Evolutionary conservation across 2,888 invertebrate genomes (phyloP).

Genomic region (Nymphalis urticae): DNA sequence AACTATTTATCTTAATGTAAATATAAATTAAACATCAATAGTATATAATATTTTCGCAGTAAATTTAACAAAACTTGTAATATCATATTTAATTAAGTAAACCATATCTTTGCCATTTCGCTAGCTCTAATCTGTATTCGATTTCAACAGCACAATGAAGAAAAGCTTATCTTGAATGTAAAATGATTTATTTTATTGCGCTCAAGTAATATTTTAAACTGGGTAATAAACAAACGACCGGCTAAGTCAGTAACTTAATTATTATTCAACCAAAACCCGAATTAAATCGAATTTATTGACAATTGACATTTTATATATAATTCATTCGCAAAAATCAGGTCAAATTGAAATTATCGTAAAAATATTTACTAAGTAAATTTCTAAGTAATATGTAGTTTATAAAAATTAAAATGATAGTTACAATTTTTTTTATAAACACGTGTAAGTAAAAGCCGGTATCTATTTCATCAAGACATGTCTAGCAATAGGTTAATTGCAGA

Average conservation of each 20-base stretch:
- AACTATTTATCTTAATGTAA: not conserved
- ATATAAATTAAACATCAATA: conserved; percentile 3
- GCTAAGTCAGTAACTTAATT: conserved; percentile 62
- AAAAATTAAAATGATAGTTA: no score
- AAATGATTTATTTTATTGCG: conserved; percentile 65
- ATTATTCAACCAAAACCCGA: conserved; percentile 58
- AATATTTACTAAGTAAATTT: not conserved
- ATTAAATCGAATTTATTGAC: conserved; percentile 60
- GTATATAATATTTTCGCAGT: not conserved
- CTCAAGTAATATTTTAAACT: conserved; percentile 55
- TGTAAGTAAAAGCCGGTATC: no score
- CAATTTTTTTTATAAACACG: no score
- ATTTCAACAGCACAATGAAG: conserved; percentile 52
- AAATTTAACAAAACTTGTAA: conserved; percentile 23
- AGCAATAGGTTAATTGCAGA: no score
- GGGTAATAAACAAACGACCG: conserved; percentile 59
- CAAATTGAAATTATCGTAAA: conserved; percentile 13
- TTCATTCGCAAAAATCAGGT: conserved; percentile 8
- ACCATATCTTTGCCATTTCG: conserved; percentile 35
- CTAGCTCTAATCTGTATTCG: conserved; percentile 43
- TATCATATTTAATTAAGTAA: conserved; percentile 37
- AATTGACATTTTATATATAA: conserved; percentile 5
- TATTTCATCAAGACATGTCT: no score
- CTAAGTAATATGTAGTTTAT: no score
- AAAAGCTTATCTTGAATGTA: conserved; percentile 52